These are phyloP conservation scores for Grantiella picta DNA, from an alignment of 2,113 vertebrate genomes.

Conservation along the genomic window DNA sequence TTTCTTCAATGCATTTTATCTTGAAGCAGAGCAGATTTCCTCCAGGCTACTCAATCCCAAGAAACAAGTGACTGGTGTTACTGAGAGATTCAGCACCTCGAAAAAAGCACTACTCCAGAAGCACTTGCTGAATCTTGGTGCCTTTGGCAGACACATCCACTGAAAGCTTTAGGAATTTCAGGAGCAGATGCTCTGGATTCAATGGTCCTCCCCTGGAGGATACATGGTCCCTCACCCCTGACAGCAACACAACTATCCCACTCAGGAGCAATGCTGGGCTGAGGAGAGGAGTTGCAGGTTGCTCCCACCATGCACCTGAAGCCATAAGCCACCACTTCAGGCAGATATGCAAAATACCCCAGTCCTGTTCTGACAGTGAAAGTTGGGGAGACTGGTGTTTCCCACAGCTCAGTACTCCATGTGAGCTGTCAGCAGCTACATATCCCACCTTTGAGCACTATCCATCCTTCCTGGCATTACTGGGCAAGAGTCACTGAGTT, in stretches of 20 bases:
- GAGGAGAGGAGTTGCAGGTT: fast-evolving
- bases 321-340: neutral
- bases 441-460: neutral
- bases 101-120: neutral
- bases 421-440: neutral
- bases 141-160: neutral
- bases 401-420: neutral
- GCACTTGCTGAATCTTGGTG: neutral
- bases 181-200: neutral
- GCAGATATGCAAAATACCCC: fast-evolving
- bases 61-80: fast-evolving
- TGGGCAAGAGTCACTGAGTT: no score
- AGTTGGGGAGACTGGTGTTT: neutral
- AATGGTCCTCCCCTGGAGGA: neutral
- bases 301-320: fast-evolving
- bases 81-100: neutral
- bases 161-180: neutral
- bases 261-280: neutral
- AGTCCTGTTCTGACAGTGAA: fast-evolving
- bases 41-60: neutral
- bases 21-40: neutral
- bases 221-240: fast-evolving
- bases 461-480: neutral
- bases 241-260: fast-evolving
- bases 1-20: neutral